Percentiles rank a stretch among this genome's conserved stretches.
Conservation (phyloP, 2,113 vertebrate genomes). For the Muscicapa adusta region DNA sequence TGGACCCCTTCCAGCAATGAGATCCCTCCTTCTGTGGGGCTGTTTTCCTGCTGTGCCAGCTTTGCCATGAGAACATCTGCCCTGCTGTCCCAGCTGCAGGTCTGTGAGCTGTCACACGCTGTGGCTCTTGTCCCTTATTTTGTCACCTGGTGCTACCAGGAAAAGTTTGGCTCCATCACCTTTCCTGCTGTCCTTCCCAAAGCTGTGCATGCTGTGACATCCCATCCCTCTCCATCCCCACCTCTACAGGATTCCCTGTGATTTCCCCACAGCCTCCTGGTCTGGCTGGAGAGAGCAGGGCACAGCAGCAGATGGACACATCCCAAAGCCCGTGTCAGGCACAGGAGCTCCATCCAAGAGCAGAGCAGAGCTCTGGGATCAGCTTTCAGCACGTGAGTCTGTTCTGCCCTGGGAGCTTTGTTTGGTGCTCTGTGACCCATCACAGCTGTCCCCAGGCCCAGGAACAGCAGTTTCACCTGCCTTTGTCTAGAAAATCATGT, state of each 20-base stretch:
- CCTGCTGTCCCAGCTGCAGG: neutral
- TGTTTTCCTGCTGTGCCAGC: neutral
- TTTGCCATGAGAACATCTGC: neutral
- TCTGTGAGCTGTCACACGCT: neutral
- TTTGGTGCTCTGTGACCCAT: neutral
- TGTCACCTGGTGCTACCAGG: neutral
- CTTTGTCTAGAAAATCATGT: neutral
- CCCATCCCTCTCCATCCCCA: neutral
- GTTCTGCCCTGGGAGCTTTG: neutral
- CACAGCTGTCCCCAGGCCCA: neutral
- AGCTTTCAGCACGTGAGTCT: neutral
- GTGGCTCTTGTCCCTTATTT: neutral
- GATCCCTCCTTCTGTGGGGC: too few species aligned
- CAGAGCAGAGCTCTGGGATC: neutral
- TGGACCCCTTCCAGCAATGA: neutral
- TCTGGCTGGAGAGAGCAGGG: neutral
- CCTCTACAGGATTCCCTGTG: neutral
- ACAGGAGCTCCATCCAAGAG: neutral
- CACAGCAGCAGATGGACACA: neutral
- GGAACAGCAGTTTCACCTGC: neutral
- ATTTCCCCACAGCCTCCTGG: neutral
- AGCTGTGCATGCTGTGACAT: neutral
- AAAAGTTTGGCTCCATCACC: neutral
- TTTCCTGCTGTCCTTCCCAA: neutral
- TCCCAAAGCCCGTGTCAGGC: accelerated